Evolutionary conservation across 2,888 invertebrate species (phyloP).

Genomic region (Rhamphomyia laevipes): DNA sequence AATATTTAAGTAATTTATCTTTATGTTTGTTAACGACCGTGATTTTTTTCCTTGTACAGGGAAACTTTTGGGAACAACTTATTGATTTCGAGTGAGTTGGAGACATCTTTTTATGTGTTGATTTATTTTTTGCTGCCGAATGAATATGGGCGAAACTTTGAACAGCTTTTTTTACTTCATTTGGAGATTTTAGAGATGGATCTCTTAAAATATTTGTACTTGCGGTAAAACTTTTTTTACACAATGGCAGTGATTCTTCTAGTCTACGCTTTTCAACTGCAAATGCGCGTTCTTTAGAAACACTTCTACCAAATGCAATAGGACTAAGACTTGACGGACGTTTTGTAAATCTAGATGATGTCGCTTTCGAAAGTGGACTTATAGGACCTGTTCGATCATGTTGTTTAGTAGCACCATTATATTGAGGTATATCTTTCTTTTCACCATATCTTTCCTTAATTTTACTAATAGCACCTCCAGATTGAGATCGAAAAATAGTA

Average conservation of each 20-base stretch:
- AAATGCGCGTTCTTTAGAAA: conserved; percentile 46
- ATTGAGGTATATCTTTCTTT: not conserved
- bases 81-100: conserved; percentile 1
- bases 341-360: conserved; percentile 16
- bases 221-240: conserved; percentile 31
- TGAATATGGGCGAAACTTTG: conserved; percentile 32
- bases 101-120: conserved; percentile 24
- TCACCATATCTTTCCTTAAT: not conserved
- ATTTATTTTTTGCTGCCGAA: conserved; percentile 29
- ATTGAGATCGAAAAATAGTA: conserved; percentile 26
- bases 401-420: conserved; percentile 19
- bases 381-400: conserved; percentile 25
- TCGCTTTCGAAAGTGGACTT: conserved; percentile 26
- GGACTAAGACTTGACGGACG: conserved; percentile 36
- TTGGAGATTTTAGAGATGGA: conserved; percentile 46
- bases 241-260: conserved; percentile 33
- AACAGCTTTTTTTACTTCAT: conserved; percentile 43
- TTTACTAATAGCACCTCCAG: conserved; percentile 26
- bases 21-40: too few species aligned
- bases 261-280: conserved; percentile 43
- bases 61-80: not conserved
- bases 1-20: too few species aligned
- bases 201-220: conserved; percentile 38
- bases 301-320: conserved; percentile 37
- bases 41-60: not conserved